These are phyloP conservation scores for Latrodectus elegans DNA, from an alignment of 2,888 invertebrate genomes.

Conservation along the genomic window DNA sequence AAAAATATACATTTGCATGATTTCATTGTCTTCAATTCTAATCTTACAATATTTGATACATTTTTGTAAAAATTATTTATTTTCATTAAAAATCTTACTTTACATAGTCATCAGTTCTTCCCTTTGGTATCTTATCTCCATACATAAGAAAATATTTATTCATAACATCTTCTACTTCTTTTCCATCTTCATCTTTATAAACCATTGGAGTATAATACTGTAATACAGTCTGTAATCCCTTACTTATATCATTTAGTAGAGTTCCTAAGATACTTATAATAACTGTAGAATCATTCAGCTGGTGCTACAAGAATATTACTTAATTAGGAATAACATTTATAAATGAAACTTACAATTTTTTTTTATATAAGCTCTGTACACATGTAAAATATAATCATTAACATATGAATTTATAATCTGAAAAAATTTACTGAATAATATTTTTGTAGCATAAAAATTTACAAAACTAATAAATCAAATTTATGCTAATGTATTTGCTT, in stretches of 20 bases:
- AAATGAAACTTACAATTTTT: neutral
- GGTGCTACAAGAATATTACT: slow-evolving; percentile 77
- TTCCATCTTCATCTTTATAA: slow-evolving; percentile 82
- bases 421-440: no score
- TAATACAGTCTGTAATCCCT: slow-evolving; percentile 81
- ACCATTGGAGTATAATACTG: slow-evolving; percentile 85
- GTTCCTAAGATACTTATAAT: slow-evolving; percentile 92
- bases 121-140: slow-evolving; percentile 78
- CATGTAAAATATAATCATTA: no score
- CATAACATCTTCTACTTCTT: slow-evolving; percentile 83
- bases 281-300: slow-evolving; percentile 93
- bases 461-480: no score
- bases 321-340: neutral
- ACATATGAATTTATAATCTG: no score
- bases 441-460: no score
- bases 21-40: no score
- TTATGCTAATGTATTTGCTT: no score
- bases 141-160: slow-evolving; percentile 93
- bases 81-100: slow-evolving; percentile 72
- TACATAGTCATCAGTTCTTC: slow-evolving; percentile 74
- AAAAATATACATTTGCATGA: no score
- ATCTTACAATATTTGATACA: no score
- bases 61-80: no score
- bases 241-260: slow-evolving; percentile 78
- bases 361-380: neutral